These are phyloP conservation scores for Eubasilissa splendida DNA, from an alignment of 2,888 invertebrate genomes.

Conservation along the genomic window DNA sequence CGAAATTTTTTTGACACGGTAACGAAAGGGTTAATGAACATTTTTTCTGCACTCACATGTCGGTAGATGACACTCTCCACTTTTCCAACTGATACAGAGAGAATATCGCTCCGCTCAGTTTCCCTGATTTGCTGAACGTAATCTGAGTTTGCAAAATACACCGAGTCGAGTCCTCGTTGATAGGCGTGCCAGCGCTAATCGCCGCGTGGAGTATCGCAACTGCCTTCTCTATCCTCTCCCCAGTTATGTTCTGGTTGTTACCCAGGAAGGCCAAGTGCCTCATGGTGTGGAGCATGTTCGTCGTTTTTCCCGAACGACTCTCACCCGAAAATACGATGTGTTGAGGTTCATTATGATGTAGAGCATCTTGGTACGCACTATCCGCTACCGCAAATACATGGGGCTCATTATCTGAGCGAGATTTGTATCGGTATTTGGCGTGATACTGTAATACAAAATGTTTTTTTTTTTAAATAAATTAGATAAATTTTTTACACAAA, in stretches of 20 bases:
- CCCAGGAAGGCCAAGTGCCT: slow-evolving; percentile 89
- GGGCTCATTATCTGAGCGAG: slow-evolving; percentile 90
- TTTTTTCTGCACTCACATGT: slow-evolving; percentile 73
- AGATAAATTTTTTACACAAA: slow-evolving; percentile 74
- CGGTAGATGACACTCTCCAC: slow-evolving; percentile 86
- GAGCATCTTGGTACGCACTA: slow-evolving; percentile 90
- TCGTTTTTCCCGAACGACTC: slow-evolving; percentile 93
- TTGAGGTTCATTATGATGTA: slow-evolving; percentile 90
- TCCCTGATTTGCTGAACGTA: slow-evolving; percentile 88
- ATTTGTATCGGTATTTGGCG: slow-evolving; percentile 85
- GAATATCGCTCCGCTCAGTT: slow-evolving; percentile 90
- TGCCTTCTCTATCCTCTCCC: slow-evolving; percentile 78
- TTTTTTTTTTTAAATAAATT: background rate
- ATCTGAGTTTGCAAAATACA: slow-evolving; percentile 86
- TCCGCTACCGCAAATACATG: slow-evolving; percentile 93
- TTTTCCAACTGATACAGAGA: slow-evolving; percentile 91
- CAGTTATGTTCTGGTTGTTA: slow-evolving; percentile 78
- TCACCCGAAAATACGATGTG: slow-evolving; percentile 92
- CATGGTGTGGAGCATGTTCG: slow-evolving; percentile 84
- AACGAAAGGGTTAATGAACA: slow-evolving; percentile 9
- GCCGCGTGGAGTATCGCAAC: slow-evolving; percentile 83
- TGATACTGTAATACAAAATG: slow-evolving; percentile 76
- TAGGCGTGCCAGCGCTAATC: slow-evolving; percentile 88
- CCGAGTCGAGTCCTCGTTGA: slow-evolving; percentile 89
- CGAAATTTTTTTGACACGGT: background rate